Conservation (phyloP, 1,140 invertebrate genomes). For the Telenomus remus region DNA sequence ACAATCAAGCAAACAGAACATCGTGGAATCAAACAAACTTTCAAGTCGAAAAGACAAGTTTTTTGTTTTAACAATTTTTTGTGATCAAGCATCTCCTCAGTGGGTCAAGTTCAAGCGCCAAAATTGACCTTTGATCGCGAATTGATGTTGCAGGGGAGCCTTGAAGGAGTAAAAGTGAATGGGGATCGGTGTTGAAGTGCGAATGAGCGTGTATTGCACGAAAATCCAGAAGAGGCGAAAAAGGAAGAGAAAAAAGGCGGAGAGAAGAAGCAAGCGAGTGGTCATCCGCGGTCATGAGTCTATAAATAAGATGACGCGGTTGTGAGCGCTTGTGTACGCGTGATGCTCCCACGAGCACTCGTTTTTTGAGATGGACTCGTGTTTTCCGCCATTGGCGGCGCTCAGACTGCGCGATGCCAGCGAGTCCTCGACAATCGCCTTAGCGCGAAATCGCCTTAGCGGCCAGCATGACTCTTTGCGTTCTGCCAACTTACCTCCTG, state of each 20-base stretch:
- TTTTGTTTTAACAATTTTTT: background rate
- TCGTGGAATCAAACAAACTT: background rate
- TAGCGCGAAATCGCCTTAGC: slow-evolving; percentile 62
- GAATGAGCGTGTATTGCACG: slow-evolving; percentile 2
- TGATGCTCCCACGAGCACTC: slow-evolving; percentile 8
- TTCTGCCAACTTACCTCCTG: slow-evolving; percentile 45
- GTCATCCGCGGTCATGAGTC: background rate
- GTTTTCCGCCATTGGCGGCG: slow-evolving; percentile 74
- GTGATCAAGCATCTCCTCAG: background rate
- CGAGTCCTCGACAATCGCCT: slow-evolving; percentile 50
- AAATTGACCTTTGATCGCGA: slow-evolving; percentile 10
- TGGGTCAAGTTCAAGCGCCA: slow-evolving; percentile 10
- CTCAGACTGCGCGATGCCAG: slow-evolving; percentile 69
- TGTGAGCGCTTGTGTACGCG: background rate
- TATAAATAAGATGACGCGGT: slow-evolving; percentile 29
- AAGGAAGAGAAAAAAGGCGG: no score
- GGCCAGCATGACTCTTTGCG: slow-evolving; percentile 48
- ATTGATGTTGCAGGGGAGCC: slow-evolving; percentile 13
- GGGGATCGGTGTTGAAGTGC: slow-evolving; percentile 14
- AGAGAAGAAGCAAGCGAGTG: no score
- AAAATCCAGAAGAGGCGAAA: background rate
- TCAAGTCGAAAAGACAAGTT: background rate
- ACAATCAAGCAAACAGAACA: no score
- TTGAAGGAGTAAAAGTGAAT: slow-evolving; percentile 16
- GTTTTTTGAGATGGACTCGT: slow-evolving; percentile 72